Evolutionary conservation across 2,888 invertebrate genomes (phyloP), one percentile per base, ranked within the genome.

Genomic region (Camponotus fellah): DNA sequence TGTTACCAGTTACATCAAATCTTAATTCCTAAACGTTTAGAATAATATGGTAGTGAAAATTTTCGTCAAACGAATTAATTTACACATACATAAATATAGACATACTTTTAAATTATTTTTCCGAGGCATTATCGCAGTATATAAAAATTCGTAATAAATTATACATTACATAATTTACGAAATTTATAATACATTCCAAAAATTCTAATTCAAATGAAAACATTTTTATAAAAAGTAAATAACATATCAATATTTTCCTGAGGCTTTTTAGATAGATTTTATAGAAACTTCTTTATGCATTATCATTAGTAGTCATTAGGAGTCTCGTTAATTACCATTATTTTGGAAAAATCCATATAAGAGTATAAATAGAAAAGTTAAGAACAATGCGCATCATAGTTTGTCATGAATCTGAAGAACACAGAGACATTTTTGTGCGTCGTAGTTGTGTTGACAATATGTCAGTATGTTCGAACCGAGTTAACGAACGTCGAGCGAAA

Each of bases 51-150:
- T 8, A 8, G n/a, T 53, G 53, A 2, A 53, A 53, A 53, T 14
- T 53, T 53, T 53, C n/a, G 53, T n/a, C n/a, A 53, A 53, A 53
- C n/a, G 53, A 53, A n/a, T n/a, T 53, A 53, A n/a, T 8, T n/a
- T n/a, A 46, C 0, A 14, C 12, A 46, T 46, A 6, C n/a, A n/a
- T 53, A 53, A 53, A n/a, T 53, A 17, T 17, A 49, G 49, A 49
- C 49, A 17, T 6, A 1, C 17, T 49, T 49, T 12, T 17, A 17
- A 49, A 6, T 49, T 6, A 53, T 53, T n/a, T 6, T 53, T 2
- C n/a, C 8, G 26, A 26, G 53, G 8, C n/a, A 53, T 53, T n/a
- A 53, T 53, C n/a, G n/a, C 53, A 53, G n/a, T 8, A n/a, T 49
- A n/a, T 53, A 8, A 53, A 53, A 53, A 53, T n/a, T n/a, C 8